Evolutionary conservation across 2,888 invertebrate species (phyloP), one percentile per base, ranked within the genome.

Genomic region (Dolichomitus sp.): DNA sequence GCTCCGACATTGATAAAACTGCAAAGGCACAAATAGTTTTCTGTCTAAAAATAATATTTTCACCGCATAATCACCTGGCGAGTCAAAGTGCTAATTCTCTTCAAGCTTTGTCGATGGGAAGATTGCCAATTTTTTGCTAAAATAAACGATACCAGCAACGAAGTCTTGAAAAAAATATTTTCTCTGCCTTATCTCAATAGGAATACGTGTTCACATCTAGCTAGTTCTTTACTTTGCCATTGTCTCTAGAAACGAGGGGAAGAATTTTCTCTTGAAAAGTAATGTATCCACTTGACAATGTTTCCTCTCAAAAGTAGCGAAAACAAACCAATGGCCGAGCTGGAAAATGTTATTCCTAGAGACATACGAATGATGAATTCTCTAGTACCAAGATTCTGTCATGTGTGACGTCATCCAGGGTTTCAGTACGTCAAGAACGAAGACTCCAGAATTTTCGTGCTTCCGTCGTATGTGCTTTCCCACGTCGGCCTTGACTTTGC

Each of bases 401-500:
- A 14, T 14, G 12, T 59, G 17, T 45, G 45, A n/a, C 17, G 42
- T 7, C n/a, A 42, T 48, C 57, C 69, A 78, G 0, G 73, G 37
- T 40, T 73, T 78, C 27, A 52, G 40, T 17, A 85, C 57, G 61
- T 88, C 88, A 17, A 88, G 69, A 59, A 86, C 80, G 7, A 81
- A 80, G 59, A 84, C 61, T 42, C 68, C 79, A 4, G 65, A 70
- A 30, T 80, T 76, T 45, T 74, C 75, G 65, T 87, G 88, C 50
- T 52, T 86, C 12, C 81, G 79, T 37, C 84, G 69, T 19, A 87
- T 69, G 72, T 89, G 88, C 37, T 83, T 86, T 40, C 69, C 83
- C 14, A 90, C 80, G 33, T 86, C 82, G 42, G 83, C 78, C 57
- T 85, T 87, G 45, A 78, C 59, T 11, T 87, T 87, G 74, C 81